phyloP scores from a whole-genome alignment of 2,113 vertebrate genomes.

The Pipa parva region DNA sequence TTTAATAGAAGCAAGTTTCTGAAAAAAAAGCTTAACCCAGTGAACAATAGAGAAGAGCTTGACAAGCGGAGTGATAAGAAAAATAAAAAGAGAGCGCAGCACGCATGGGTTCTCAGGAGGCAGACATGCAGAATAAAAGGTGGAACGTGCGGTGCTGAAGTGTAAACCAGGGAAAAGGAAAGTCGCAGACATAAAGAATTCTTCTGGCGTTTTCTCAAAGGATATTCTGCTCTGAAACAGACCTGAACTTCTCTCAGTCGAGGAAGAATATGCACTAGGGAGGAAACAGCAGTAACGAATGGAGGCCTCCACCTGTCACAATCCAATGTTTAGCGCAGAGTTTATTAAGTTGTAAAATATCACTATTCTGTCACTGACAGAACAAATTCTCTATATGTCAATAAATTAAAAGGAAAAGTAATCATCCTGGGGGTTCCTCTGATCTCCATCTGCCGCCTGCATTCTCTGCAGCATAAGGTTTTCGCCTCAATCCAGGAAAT shows the following conservation, averaged over 20 bases:
- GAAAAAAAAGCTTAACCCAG: neutral
- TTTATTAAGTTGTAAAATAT: slow-evolving; percentile 38
- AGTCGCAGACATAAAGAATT: slow-evolving; percentile 28
- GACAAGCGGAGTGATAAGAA: slow-evolving; percentile 5
- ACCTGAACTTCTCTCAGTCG: slow-evolving; percentile 32
- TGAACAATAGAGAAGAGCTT: slow-evolving; percentile 12
- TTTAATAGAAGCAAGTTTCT: neutral
- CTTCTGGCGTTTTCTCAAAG: slow-evolving; percentile 36
- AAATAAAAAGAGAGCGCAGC: slow-evolving; percentile 14
- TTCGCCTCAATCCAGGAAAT: slow-evolving; percentile 7
- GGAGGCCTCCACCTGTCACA: slow-evolving; percentile 35
- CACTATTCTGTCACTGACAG: slow-evolving; percentile 24
- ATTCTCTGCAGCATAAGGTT: neutral
- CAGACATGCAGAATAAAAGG: slow-evolving; percentile 26
- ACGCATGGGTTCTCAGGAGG: slow-evolving; percentile 17
- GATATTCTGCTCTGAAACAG: slow-evolving; percentile 35
- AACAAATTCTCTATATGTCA: slow-evolving; percentile 34
- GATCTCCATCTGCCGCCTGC: slow-evolving; percentile 31
- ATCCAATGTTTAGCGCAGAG: slow-evolving; percentile 9
- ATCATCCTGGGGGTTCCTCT: slow-evolving; percentile 11
- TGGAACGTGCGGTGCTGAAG: slow-evolving; percentile 16
- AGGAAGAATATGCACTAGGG: slow-evolving; percentile 35
- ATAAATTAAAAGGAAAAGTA: slow-evolving; percentile 22
- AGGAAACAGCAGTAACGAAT: slow-evolving; percentile 24
- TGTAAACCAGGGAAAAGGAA: slow-evolving; percentile 21